Evolutionary conservation across 2,888 invertebrate genomes (phyloP), one percentile per base, ranked within the genome.

Genomic region (Hanleya hanleyi): DNA sequence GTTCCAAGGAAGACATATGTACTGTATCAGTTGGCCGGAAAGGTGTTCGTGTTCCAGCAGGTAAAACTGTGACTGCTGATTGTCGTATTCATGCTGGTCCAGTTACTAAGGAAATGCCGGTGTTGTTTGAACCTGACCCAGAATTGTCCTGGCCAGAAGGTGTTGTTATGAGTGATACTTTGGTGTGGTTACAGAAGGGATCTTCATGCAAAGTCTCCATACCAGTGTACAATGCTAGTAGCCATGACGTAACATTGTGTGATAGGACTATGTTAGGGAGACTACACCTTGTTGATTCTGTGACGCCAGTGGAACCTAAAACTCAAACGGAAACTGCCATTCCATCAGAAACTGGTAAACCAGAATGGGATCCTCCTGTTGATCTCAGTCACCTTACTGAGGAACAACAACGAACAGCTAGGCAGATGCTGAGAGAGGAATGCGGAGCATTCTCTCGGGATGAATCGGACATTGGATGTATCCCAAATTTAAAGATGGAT

Each of bases 391-490:
- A 50, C 12, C 61, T 78, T 6, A 47, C 69, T 1, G 57, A 47
- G 29, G 67, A 74, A 5, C 71, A 80, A 67, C 38, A 73, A 38
- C 47, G 29, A 7, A 9, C 61, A 36, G 50, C 76, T 6, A 69
- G 51, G 15, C n/a, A 75, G 41, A 38, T 79, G 50, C 62, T 80
- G 18, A 29, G 64, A 15, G 75, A 79, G 66, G 73, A 80, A 36
- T 67, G 62, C 26, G 51, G 35, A 18, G 71, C 74, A 7, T 81
- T 82, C 69, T 64, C 79, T 2, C 67, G 38, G 29, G 70, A 70
- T 61, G 73, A 67, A 18, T 50, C 74, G 70, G 82, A 82, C 47
- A 61, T 80, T 18, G 78, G 79, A 1, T 67, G 38, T 35, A 75
- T 66, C 0, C 66, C 57, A 1, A 76, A 69, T 9, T 67, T 82